These are phyloP conservation scores for Aphis gossypii DNA, from an alignment of 1,140 invertebrate species.

Conservation along the genomic window DNA sequence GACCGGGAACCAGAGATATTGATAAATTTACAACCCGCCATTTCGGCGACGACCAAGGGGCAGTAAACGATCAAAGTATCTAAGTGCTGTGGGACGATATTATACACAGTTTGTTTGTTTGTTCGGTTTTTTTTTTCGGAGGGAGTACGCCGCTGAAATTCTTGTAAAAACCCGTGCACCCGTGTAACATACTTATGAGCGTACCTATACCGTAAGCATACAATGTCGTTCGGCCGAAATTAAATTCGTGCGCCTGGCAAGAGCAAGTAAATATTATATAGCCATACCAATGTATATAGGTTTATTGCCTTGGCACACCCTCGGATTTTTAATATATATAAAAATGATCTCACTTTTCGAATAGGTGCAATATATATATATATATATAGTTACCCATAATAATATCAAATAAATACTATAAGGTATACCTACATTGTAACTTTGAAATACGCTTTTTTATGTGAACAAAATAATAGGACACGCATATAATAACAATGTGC, in stretches of 20 bases:
- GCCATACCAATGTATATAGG: neutral
- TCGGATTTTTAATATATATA: neutral
- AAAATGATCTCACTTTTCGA: neutral
- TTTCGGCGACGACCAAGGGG: neutral
- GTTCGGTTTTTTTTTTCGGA: neutral
- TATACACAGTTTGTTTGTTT: neutral
- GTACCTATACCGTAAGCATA: neutral
- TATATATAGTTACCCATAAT: neutral
- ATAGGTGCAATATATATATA: neutral
- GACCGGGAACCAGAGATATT: constrained; percentile 38
- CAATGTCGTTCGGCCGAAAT: neutral
- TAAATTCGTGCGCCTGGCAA: neutral
- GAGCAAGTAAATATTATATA: neutral
- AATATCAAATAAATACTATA: neutral
- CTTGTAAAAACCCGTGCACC: neutral
- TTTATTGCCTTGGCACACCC: neutral
- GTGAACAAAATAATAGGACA: neutral
- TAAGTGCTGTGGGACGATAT: neutral
- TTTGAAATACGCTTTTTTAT: neutral
- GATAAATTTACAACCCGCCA: constrained; percentile 56
- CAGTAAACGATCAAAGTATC: constrained; percentile 30
- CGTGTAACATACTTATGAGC: neutral
- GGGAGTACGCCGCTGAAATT: neutral
- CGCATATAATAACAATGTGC: neutral
- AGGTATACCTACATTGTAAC: neutral